Base-by-base conservation (phyloP, 2,113 vertebrate genomes). In the Bos javanicus region DNA sequence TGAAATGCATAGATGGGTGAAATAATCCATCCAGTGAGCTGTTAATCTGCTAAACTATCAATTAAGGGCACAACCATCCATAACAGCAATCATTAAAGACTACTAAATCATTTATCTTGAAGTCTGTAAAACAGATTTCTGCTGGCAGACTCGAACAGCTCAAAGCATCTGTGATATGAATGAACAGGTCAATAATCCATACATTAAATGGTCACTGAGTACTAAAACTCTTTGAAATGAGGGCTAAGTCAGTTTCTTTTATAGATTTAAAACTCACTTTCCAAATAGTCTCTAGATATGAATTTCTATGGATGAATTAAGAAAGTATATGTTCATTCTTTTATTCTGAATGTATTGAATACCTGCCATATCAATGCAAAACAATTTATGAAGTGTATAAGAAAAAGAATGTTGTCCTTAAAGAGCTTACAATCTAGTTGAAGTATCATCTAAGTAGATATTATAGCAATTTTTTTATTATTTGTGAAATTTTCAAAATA, bases 131-230 rank as follows among this genome's bases (percentile, higher is more conserved):
- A 92, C 76, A 93, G 36, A 94, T 95, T 97, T 97, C 85, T 97
- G 85, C 95, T 98, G 95, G 91, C 94, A 98, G 94, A 82, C 16
- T 96, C 93, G 52, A 64, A 91, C 60, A 96, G 92, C 78, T 95
- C 95, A 97, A 56, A 96, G 91, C 46, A 97, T 96, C 91, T 89
- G n/a, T 0, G 4, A 95, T 97, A 86, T 94, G 91, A 97, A 64
- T 94, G 82, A 96, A 71, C 30, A 92, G 92, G 90, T 95, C 97
- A 97, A 97, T 98, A 98, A 96, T 96, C 94, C 88, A 96, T 97
- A 97, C 62, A 97, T 97, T 98, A 97, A 98, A 95, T 80, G 67
- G 62, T 93, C 33, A 43, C 86, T 96, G 93, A 98, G 93, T 90
- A 97, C 86, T 97, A 93, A 96, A 98, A 93, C 36, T 96, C 94